These are phyloP conservation scores for Denticeps clupeoides DNA, from an alignment of 2,797 vertebrate species.

Conservation along the genomic window DNA sequence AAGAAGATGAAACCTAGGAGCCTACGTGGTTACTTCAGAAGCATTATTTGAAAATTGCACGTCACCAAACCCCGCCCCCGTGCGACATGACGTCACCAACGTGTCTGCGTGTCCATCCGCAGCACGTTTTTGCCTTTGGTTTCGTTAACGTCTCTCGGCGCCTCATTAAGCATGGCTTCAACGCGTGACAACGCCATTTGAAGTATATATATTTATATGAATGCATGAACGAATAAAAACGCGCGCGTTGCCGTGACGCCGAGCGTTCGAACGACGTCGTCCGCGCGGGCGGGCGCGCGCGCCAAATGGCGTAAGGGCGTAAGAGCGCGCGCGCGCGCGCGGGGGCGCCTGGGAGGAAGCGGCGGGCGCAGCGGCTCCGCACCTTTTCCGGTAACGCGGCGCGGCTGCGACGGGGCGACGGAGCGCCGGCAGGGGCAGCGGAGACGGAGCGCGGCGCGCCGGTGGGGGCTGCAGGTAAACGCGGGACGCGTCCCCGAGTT, in stretches of 20 bases:
- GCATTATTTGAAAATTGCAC: constrained; percentile 36
- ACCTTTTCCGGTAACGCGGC: constrained; percentile 74
- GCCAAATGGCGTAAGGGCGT: constrained; percentile 53
- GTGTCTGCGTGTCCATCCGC: too few species aligned
- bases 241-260: too few species aligned
- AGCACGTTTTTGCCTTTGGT: too few species aligned
- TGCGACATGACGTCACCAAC: constrained; percentile 19
- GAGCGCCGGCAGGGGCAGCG: constrained; percentile 44
- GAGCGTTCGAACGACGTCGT: too few species aligned
- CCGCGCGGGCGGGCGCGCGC: constrained; percentile 33
- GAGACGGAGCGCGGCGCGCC: constrained; percentile 44
- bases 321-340: too few species aligned
- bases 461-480: constrained; percentile 48
- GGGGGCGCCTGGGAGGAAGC: constrained; percentile 62
- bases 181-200: too few species aligned
- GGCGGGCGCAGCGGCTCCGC: constrained; percentile 65
- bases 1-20: not conserved
- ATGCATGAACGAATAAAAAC: too few species aligned
- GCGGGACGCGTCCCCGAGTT: too few species aligned
- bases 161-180: too few species aligned
- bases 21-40: not conserved
- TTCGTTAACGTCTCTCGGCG: too few species aligned
- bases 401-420: constrained; percentile 41
- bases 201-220: too few species aligned
- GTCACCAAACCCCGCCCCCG: constrained; percentile 19